Base-by-base conservation (phyloP, 2,113 vertebrate species). In the Rhinolophus sinicus region DNA sequence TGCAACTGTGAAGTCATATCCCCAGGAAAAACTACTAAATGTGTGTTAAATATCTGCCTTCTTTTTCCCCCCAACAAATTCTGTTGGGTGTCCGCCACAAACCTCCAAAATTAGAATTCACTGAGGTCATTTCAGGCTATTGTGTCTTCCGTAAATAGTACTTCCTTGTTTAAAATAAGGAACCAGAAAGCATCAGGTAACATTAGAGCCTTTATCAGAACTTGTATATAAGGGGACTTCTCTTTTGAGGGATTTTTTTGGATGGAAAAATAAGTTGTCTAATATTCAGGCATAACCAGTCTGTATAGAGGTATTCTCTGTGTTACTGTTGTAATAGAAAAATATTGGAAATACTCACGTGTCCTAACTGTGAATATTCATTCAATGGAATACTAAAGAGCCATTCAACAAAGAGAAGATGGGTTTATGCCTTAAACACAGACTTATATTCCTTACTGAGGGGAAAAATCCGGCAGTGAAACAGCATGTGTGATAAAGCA, bases 61-160 rank as follows among this genome's bases (percentile, higher is more conserved):
- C 76, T 93, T 70, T 87, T 22, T 8, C 21, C 15, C 75, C 15
- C 35, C 56, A 40, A 26, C 62, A 26, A 65, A 12, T 70, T 89
- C 67, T 94, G 35, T 44, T 91, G 96, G 82, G 56, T 90, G 77
- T 76, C 35, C 0, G 13, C 94, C 88, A 86, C 13, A 28, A 96
- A 85, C 92, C 83, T 77, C 93, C 96, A 11, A 96, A 97, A 97
- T 97, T 97, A 94, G 96, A 95, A 97, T 89, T 70, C 69, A 14
- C 58, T 94, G 96, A 97, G 96, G 95, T 97, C 95, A 95, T 64
- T 90, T 44, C 89, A 92, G 96, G 96, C 96, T 82, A 94, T 97
- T 97, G 96, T 94, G 64, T 96, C 95, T 82, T 94, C 93, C 11
- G 19, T 89, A 97, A 80, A 95, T 90, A 96, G 93, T 40, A 96